Evolutionary conservation across 1,140 invertebrate species (phyloP).

Genomic region (Polyergus mexicanus): DNA sequence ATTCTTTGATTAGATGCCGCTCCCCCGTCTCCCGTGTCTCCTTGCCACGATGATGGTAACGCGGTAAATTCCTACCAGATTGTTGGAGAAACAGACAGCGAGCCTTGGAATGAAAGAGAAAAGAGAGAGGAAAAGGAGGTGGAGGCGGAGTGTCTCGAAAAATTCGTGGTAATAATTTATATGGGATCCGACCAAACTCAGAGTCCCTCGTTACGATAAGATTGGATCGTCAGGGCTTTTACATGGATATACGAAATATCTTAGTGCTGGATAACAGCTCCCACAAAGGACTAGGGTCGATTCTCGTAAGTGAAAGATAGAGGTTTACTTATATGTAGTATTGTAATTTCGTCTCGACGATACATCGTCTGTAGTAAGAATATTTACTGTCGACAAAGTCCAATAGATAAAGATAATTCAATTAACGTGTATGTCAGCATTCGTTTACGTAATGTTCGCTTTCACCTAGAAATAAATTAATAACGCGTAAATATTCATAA

Average conservation of each 20-base stretch:
- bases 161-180: constrained; percentile 79
- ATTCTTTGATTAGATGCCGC: constrained; percentile 78
- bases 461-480: constrained; percentile 51
- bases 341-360: constrained; percentile 53
- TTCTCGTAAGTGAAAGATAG: constrained; percentile 39
- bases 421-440: constrained; percentile 18
- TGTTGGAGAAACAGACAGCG: constrained; percentile 50
- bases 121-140: constrained; percentile 32
- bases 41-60: constrained; percentile 40
- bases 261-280: constrained; percentile 71
- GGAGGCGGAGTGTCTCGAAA: constrained; percentile 71
- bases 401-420: constrained; percentile 21
- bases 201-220: constrained; percentile 77
- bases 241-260: constrained; percentile 68
- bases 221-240: constrained; percentile 76
- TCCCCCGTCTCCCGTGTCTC: background rate
- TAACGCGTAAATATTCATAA: constrained; percentile 51
- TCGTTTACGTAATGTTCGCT: constrained; percentile 25
- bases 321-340: constrained; percentile 59
- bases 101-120: constrained; percentile 66
- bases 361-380: background rate
- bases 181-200: constrained; percentile 49
- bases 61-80: constrained; percentile 65
- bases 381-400: background rate
- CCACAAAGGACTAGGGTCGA: constrained; percentile 67